A percentile compares a stretch with the other conserved stretches of the same genome.
phyloP scores from a whole-genome alignment of 2,888 invertebrate genomes.

The Machimus atricapillus region DNA sequence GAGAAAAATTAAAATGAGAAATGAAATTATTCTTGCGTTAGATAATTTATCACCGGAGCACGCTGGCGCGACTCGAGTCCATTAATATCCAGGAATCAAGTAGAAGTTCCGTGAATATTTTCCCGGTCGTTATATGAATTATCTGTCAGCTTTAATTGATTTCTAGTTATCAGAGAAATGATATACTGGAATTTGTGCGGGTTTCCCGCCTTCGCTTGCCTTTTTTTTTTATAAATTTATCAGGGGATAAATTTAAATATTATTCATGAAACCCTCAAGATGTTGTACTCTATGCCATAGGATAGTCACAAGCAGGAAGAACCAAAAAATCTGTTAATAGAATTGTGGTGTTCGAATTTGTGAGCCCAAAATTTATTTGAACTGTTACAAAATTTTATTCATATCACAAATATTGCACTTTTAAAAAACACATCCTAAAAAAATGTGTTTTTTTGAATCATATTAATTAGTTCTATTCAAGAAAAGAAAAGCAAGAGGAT shows the following conservation, averaged over 20 bases:
- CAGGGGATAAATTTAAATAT: not conserved
- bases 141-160: slow-evolving; percentile 16
- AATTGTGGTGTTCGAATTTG: not conserved
- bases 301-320: not conserved
- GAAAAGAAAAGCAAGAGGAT: too few relatives aligned
- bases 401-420: too few relatives aligned
- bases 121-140: not conserved
- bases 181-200: not conserved
- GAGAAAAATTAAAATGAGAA: not conserved
- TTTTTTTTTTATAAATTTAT: not conserved
- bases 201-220: not conserved
- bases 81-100: not conserved
- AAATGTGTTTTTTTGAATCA: too few relatives aligned
- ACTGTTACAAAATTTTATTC: too few relatives aligned
- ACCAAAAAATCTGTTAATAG: not conserved
- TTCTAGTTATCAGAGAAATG: not conserved
- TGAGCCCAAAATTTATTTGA: too few relatives aligned
- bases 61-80: not conserved
- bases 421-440: too few relatives aligned
- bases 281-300: not conserved
- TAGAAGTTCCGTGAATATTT: not conserved
- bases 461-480: too few relatives aligned
- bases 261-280: not conserved
- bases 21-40: not conserved
- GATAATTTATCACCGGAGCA: slow-evolving; percentile 2